Conservation (phyloP, 2,888 invertebrate genomes). For the Melanargia galathea region DNA sequence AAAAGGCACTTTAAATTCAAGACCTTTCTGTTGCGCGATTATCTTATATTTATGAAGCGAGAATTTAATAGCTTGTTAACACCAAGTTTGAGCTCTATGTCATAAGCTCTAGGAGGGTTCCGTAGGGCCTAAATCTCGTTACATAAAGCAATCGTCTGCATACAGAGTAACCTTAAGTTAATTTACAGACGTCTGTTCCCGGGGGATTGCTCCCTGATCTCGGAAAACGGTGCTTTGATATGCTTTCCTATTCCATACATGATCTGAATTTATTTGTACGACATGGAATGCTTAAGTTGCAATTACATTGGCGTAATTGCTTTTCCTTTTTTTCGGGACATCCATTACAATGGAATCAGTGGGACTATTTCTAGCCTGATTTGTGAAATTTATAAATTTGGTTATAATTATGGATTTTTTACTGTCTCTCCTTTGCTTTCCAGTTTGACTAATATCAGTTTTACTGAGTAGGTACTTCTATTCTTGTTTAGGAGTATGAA, state of each 20-base stretch:
- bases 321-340: constrained; percentile 12
- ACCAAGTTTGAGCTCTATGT: constrained; percentile 31
- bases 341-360: background rate
- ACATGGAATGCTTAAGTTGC: constrained; percentile 37
- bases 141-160: constrained; percentile 70
- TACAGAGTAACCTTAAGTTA: constrained; percentile 77
- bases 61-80: constrained; percentile 30
- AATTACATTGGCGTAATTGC: constrained; percentile 28
- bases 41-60: constrained; percentile 22
- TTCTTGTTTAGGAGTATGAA: no score
- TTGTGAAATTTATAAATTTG: background rate
- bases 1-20: background rate
- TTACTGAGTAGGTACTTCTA: no score
- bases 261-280: constrained; percentile 56
- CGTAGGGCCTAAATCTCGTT: constrained; percentile 70
- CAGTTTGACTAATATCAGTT: no score
- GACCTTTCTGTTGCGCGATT: constrained; percentile 2
- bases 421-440: background rate
- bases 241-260: constrained; percentile 55
- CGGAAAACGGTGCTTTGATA: constrained; percentile 64
- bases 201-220: constrained; percentile 59
- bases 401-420: background rate
- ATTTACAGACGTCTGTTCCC: constrained; percentile 70
- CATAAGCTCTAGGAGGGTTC: constrained; percentile 44
- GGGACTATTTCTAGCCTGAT: background rate